phyloP scores from a whole-genome alignment of 1,140 invertebrate species.

The Pectinophora gossypiella region DNA sequence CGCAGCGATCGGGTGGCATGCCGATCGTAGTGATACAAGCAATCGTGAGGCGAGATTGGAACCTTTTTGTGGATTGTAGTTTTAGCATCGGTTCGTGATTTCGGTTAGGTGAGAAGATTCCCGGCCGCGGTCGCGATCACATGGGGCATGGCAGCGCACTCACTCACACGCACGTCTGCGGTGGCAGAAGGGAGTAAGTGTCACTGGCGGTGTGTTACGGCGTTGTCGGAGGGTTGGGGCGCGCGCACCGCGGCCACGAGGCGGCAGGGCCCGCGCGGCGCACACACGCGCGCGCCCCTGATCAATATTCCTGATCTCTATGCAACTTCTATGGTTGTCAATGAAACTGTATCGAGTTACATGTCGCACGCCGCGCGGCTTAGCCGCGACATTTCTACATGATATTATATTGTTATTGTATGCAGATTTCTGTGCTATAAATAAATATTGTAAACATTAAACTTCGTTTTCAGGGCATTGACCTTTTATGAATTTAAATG shows the following conservation, averaged over 20 bases:
- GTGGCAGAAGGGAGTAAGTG: background rate
- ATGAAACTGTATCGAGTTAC: conserved; percentile 15
- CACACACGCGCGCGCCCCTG: conserved; percentile 53
- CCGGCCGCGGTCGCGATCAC: conserved; percentile 38
- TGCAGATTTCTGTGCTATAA: conserved; percentile 5
- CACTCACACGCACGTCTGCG: conserved; percentile 17
- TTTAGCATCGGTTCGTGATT: conserved; percentile 11
- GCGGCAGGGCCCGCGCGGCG: conserved; percentile 36
- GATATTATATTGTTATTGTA: background rate
- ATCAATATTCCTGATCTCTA: conserved; percentile 64
- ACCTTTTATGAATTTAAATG: too few species aligned
- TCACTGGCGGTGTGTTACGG: too few species aligned
- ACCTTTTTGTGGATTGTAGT: background rate
- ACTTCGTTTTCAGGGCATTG: too few species aligned
- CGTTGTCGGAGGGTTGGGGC: background rate
- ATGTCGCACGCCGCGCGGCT: background rate
- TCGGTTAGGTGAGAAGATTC: conserved; percentile 27
- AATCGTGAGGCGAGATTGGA: background rate
- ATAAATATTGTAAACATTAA: too few species aligned
- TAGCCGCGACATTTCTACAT: background rate
- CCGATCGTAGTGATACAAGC: background rate
- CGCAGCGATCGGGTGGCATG: conserved; percentile 13
- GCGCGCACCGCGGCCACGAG: conserved; percentile 29
- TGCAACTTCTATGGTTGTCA: conserved; percentile 47
- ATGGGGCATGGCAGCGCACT: conserved; percentile 32